Base-by-base conservation (phyloP, 2,888 invertebrate species). In the Plebejus argus region DNA sequence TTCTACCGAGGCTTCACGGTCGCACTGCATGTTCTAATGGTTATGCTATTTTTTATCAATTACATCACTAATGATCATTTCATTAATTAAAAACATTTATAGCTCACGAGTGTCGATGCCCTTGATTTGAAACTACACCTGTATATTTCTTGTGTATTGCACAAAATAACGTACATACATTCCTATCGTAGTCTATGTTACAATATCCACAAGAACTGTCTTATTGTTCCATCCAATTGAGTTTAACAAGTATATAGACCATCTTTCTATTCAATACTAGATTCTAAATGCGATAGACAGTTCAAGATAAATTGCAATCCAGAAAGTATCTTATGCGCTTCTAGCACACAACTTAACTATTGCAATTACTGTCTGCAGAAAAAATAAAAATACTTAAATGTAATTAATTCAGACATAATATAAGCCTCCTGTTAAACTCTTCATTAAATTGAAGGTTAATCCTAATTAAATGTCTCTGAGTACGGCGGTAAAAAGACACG, bases 41-140 rank as follows among this genome's bases (percentile, higher is more conserved):
- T 20, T 66, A 66, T 28, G 66, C 66, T 28, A 66, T 66, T 33
- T 66, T 66, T 66, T 66, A 33, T 66, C 28, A 66, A 66, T 66
- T 66, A 66, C 66, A 18, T 28, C 15, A 18, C 66, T 66, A 66
- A 33, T 66, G 66, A 66, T 28, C 15, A 33, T 66, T 66, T 66
- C 28, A 66, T 66, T 33, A 66, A 66, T 66, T 66, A 28, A 66
- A 66, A 66, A 20, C 61, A 23, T 61, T 28, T 66, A 66, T 33
- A 66, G 66, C 28, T 33, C 66, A 61, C 23, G 6, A 66, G 28
- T 66, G 61, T 61, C 12, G 66, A 15, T 28, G 28, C 66, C 66
- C 66, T 66, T 33, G 66, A 28, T 28, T 28, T 23, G 4, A 61
- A 61, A 18, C 66, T 12, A 66, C 28, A 61, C 61, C 61, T 66